Percentiles rank a stretch among this genome's conserved stretches.
phyloP scores from a whole-genome alignment of 35 echinoderm and acorn worm species.

The Strongylocentrotus purpuratus region DNA sequence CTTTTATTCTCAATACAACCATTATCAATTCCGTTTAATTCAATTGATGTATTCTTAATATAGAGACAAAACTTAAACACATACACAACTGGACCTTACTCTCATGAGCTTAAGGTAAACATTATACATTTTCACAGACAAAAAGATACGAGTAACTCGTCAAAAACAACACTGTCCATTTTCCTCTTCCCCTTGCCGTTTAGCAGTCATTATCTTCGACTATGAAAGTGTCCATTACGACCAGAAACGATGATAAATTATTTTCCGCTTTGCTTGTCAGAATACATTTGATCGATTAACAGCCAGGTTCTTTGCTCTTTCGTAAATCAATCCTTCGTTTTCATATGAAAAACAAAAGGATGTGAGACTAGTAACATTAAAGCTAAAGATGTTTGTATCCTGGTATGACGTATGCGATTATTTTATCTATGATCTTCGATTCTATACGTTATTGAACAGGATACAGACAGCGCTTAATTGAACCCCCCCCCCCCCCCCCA shows the following conservation, averaged over 20 bases:
- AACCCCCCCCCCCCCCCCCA: too few species aligned
- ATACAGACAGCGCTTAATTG: too few species aligned
- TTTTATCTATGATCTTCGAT: too few species aligned
- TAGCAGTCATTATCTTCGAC: background rate
- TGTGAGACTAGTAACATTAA: too few species aligned
- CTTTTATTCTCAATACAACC: too few species aligned
- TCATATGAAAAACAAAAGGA: too few species aligned
- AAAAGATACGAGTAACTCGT: background rate
- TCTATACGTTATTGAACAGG: too few species aligned
- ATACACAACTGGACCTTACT: background rate
- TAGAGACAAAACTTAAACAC: background rate
- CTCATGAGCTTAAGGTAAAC: background rate
- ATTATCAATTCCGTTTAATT: too few species aligned
- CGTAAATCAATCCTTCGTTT: background rate
- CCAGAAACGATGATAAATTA: background rate
- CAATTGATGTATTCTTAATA: too few species aligned
- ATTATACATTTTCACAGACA: background rate
- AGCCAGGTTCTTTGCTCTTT: background rate
- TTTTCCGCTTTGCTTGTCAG: background rate
- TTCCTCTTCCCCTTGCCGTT: background rate
- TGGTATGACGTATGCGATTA: too few species aligned
- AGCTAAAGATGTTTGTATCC: too few species aligned
- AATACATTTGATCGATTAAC: background rate
- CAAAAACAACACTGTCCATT: background rate
- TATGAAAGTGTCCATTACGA: background rate